phyloP scores from a whole-genome alignment of 1,140 invertebrate species.

The Arion vulgaris region DNA sequence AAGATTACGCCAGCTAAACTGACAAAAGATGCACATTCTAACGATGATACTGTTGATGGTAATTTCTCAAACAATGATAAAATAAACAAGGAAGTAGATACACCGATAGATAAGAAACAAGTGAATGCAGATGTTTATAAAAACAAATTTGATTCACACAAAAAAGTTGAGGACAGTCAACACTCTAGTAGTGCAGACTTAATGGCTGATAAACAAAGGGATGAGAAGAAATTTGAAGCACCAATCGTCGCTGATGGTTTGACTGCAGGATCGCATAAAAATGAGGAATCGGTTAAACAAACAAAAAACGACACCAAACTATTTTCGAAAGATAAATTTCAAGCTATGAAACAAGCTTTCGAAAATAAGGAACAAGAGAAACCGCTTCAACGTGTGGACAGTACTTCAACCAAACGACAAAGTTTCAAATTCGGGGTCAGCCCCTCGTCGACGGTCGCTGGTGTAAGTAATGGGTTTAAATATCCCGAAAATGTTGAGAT shows the following conservation, averaged over 20 bases:
- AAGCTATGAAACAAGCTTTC: conserved; percentile 3
- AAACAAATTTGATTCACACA: too few species aligned
- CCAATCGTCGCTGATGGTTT: too few species aligned
- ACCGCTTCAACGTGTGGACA: background rate
- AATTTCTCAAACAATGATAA: background rate
- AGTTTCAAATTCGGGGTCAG: background rate
- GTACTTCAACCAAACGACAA: background rate
- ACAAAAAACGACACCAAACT: background rate
- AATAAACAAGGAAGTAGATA: background rate
- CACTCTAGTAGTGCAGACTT: background rate
- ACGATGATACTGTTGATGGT: background rate
- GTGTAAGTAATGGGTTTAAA: background rate
- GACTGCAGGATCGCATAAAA: background rate
- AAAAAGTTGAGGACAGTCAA: background rate
- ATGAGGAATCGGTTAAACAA: background rate
- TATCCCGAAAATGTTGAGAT: background rate
- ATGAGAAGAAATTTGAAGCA: too few species aligned
- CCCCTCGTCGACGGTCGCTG: background rate
- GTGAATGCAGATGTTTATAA: too few species aligned
- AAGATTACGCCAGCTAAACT: background rate
- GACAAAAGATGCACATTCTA: background rate
- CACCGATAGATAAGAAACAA: background rate
- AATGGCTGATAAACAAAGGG: background rate
- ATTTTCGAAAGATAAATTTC: background rate
- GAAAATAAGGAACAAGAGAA: background rate